These are phyloP conservation scores for Periphyllus acericola DNA, from an alignment of 2,888 invertebrate genomes.

Conservation along the genomic window DNA sequence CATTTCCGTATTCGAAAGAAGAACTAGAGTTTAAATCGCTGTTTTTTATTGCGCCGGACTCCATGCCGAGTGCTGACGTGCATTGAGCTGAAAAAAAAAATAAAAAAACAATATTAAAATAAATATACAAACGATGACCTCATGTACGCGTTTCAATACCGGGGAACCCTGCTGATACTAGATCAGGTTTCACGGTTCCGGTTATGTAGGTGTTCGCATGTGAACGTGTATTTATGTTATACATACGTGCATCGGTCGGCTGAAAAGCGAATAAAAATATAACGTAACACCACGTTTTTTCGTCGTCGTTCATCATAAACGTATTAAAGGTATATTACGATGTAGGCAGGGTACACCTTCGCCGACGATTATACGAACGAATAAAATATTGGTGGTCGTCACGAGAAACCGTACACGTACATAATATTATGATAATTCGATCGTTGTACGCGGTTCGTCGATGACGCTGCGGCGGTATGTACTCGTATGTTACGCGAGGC, in stretches of 20 bases:
- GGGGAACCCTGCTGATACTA: conserved; percentile 40
- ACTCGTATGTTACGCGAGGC: not conserved
- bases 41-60: conserved; percentile 73
- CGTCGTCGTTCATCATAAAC: not conserved
- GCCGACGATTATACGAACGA: not conserved
- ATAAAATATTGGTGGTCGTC: not conserved
- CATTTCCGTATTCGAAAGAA: conserved; percentile 74
- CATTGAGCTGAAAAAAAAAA: conserved; percentile 70
- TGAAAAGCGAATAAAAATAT: not conserved
- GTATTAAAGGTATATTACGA: not conserved
- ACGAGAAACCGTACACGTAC: not conserved
- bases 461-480: not conserved
- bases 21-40: conserved; percentile 75
- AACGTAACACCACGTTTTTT: not conserved
- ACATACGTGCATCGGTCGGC: not conserved
- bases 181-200: conserved; percentile 51
- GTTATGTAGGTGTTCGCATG: conserved; percentile 3
- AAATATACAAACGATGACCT: conserved; percentile 47
- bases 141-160: not conserved
- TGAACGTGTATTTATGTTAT: not conserved
- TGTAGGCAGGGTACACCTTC: not conserved
- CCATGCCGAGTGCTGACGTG: conserved; percentile 74
- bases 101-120: conserved; percentile 42
- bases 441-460: not conserved
- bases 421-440: not conserved